phyloP scores from a whole-genome alignment of 2,113 vertebrate species.

The Protomyctophum bolini region DNA sequence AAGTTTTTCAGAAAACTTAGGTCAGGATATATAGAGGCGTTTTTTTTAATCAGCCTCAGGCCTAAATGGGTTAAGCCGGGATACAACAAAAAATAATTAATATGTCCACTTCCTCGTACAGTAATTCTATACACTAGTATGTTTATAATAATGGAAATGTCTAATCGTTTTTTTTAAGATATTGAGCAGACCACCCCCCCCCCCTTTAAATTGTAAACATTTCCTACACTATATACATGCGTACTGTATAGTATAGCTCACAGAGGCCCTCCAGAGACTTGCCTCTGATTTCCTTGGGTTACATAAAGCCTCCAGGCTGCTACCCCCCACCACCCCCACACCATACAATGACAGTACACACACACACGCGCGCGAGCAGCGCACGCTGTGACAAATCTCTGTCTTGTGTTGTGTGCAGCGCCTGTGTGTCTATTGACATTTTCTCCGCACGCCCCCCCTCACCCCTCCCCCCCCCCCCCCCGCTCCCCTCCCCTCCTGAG shows the following conservation, averaged over 20 bases:
- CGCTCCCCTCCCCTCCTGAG: neutral
- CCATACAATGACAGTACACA: neutral
- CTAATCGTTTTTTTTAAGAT: no score
- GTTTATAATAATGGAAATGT: no score
- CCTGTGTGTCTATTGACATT: slow-evolving; percentile 65
- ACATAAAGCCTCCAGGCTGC: slow-evolving; percentile 58
- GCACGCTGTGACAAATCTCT: slow-evolving; percentile 30
- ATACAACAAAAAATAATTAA: no score
- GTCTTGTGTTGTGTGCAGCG: slow-evolving; percentile 33
- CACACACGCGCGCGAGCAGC: no score
- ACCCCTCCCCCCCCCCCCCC: no score
- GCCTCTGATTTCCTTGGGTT: slow-evolving; percentile 55
- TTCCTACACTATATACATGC: neutral
- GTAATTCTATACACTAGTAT: no score
- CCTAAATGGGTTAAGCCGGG: no score
- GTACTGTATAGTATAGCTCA: slow-evolving; percentile 9
- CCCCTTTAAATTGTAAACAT: neutral
- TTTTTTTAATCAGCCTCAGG: no score
- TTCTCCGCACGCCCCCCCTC: slow-evolving; percentile 48
- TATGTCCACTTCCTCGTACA: no score
- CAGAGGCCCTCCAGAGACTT: slow-evolving; percentile 49
- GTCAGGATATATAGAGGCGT: no score
- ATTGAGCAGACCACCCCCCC: neutral
- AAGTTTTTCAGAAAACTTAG: no score
- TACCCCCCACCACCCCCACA: slow-evolving; percentile 25